phyloP scores from a whole-genome alignment of 2,888 invertebrate genomes.

The Trachelus iudaicus region DNA sequence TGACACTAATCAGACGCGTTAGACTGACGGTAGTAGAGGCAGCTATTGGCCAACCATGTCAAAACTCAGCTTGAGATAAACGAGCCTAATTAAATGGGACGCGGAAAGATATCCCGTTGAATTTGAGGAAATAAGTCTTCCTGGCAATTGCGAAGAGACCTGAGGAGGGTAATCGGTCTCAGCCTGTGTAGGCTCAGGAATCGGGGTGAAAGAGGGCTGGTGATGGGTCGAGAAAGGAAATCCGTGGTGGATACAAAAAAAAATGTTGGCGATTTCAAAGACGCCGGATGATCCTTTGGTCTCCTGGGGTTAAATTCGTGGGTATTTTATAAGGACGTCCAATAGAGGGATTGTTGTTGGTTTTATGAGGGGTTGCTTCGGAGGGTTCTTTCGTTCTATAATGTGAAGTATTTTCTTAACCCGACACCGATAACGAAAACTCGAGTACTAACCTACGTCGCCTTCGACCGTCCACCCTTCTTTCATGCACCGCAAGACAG shows the following conservation, averaged over 20 bases:
- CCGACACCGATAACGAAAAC: too few species aligned
- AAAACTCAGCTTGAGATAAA: neutral
- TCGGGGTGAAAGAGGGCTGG: neutral
- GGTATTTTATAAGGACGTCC: neutral
- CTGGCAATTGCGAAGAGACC: neutral
- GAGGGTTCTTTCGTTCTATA: neutral
- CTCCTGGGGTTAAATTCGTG: neutral
- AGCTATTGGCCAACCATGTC: too few species aligned
- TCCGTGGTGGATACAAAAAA: neutral
- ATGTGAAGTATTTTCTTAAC: too few species aligned
- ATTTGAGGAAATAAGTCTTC: neutral
- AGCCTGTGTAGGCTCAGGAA: neutral
- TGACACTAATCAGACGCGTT: too few species aligned
- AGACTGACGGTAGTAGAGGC: too few species aligned
- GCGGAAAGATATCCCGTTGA: neutral
- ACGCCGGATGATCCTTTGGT: neutral
- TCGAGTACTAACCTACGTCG: too few species aligned
- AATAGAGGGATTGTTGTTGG: neutral
- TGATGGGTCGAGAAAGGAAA: neutral
- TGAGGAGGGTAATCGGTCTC: neutral
- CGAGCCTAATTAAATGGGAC: neutral
- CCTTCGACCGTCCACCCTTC: too few species aligned
- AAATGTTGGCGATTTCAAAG: neutral
- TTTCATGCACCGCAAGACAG: too few species aligned
- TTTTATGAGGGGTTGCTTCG: neutral